Conservation (phyloP, 2,888 invertebrate species). For the Corbicula japonica region DNA sequence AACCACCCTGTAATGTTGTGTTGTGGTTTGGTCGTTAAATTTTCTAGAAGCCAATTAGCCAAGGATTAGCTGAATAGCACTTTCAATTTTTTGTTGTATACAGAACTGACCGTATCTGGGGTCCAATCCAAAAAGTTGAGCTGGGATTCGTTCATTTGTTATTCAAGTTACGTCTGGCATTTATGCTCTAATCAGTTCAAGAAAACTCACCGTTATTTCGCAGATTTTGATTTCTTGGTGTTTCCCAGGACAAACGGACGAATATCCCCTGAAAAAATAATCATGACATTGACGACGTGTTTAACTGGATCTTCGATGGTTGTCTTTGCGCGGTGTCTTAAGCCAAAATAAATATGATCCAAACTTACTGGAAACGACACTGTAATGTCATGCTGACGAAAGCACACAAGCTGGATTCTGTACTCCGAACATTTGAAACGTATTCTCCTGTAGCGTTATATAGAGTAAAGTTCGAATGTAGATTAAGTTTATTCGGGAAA, state of each 20-base stretch:
- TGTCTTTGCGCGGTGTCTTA: neutral
- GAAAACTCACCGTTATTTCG: conserved; percentile 41
- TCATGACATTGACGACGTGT: neutral
- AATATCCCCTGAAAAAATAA: conserved; percentile 42
- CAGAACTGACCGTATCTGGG: neutral
- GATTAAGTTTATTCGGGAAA: too few relatives aligned
- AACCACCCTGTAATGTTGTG: too few relatives aligned
- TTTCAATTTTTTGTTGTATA: conserved; percentile 6
- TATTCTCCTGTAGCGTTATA: too few relatives aligned
- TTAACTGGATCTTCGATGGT: conserved; percentile 16
- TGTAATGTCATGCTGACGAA: neutral
- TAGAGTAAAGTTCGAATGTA: too few relatives aligned
- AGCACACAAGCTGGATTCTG: too few relatives aligned
- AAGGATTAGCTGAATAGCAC: neutral
- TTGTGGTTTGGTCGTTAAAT: too few relatives aligned
- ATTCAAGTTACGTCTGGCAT: neutral
- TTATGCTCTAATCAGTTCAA: neutral
- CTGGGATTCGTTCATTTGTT: neutral
- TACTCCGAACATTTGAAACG: too few relatives aligned
- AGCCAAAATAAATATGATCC: neutral
- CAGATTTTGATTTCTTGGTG: conserved; percentile 50
- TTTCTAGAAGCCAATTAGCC: too few relatives aligned
- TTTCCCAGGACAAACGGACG: conserved; percentile 34
- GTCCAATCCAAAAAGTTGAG: conserved; percentile 1
- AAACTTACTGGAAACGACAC: neutral